phyloP scores from a whole-genome alignment of 2,797 vertebrate species.

The Erethizon dorsatum region DNA sequence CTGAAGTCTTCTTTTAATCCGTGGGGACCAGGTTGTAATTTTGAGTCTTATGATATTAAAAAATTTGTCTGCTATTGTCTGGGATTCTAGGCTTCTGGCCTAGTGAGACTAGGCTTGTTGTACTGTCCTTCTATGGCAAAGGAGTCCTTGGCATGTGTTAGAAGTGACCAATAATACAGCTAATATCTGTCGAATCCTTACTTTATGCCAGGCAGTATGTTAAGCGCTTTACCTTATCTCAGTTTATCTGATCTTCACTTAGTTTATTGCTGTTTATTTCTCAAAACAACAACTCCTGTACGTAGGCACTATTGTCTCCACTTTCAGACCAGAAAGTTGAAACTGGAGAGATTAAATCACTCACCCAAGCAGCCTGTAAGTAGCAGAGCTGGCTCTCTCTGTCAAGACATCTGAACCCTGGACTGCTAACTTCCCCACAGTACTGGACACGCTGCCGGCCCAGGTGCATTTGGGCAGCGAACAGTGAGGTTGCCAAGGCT shows the following conservation, averaged over 20 bases:
- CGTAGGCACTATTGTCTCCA: not conserved
- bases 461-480: not conserved
- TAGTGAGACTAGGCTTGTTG: not conserved
- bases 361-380: not conserved
- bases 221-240: not conserved
- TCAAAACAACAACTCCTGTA: slow-evolving; percentile 30
- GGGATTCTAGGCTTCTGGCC: not conserved
- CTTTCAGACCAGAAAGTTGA: slow-evolving; percentile 44
- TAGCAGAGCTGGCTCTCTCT: not conserved
- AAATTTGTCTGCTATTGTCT: not conserved
- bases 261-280: slow-evolving; percentile 34
- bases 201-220: not conserved
- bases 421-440: not conserved
- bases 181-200: not conserved
- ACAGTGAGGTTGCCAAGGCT: not conserved
- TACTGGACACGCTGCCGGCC: not conserved
- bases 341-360: slow-evolving; percentile 8
- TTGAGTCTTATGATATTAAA: slow-evolving; percentile 23
- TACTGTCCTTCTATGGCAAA: not conserved
- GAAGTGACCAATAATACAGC: not conserved
- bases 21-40: slow-evolving; percentile 40
- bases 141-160: not conserved
- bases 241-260: not conserved
- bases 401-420: not conserved
- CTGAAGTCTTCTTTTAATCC: not conserved